Conservation (phyloP, 1,140 invertebrate genomes). For the Cepaea nemoralis region DNA sequence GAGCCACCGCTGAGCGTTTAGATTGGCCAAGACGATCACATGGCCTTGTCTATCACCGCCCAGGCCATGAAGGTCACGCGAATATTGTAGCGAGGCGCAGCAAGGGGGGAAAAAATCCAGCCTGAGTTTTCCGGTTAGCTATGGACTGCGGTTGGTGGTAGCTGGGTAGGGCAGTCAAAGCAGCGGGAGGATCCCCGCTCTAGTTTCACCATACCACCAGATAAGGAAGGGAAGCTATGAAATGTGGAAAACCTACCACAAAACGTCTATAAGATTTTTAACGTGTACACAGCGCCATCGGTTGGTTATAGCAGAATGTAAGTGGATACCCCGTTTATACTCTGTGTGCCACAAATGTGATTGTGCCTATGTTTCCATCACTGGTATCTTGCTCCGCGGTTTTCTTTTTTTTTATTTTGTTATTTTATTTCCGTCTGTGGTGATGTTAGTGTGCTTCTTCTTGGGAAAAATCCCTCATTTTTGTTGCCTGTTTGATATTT, state of each 20-base stretch:
- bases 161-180: background rate
- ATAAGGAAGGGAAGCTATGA: slow-evolving; percentile 5
- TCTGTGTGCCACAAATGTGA: background rate
- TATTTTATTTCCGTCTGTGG: background rate
- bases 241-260: slow-evolving; percentile 9
- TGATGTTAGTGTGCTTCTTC: background rate
- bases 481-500: background rate
- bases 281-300: background rate
- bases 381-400: too few relatives aligned
- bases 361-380: background rate
- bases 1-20: background rate
- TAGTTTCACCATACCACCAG: background rate
- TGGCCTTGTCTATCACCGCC: slow-evolving; percentile 1
- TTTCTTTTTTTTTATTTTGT: too few relatives aligned
- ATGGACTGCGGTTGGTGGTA: slow-evolving; percentile 3
- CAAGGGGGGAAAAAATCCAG: background rate
- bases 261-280: slow-evolving; percentile 14
- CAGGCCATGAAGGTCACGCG: background rate
- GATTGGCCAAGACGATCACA: background rate
- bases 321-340: background rate
- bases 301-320: background rate
- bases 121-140: background rate
- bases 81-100: background rate
- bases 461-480: background rate
- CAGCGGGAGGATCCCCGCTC: background rate